Evolutionary conservation across 1,140 invertebrate genomes (phyloP).

Genomic region (Pseudomyrmex flavicornis): DNA sequence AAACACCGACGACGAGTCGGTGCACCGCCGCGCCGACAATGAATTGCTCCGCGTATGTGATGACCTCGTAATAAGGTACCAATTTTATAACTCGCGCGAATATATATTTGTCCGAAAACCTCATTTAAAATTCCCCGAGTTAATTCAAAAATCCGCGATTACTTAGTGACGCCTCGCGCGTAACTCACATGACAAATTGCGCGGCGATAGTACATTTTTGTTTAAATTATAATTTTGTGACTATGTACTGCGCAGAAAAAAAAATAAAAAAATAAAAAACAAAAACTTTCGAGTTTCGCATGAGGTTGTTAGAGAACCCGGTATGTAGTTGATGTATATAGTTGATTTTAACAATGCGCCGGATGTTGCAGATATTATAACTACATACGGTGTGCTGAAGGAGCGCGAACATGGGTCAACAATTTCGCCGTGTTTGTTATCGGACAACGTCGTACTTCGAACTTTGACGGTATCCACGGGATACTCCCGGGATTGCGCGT

Average conservation of each 20-base stretch:
- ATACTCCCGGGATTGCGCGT: conserved; percentile 36
- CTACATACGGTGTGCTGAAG: conserved; percentile 6
- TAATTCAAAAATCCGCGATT: neutral
- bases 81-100: neutral
- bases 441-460: conserved; percentile 9
- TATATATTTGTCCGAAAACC: neutral
- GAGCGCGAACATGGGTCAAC: conserved; percentile 37
- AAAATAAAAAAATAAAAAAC: neutral
- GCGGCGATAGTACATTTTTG: too few relatives aligned
- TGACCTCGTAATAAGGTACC: conserved; percentile 20
- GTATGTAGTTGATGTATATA: too few relatives aligned
- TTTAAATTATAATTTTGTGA: too few relatives aligned
- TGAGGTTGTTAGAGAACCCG: too few relatives aligned
- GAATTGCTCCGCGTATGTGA: neutral
- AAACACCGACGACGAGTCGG: neutral
- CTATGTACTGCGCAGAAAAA: conserved; percentile 1
- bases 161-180: neutral
- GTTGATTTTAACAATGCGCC: conserved; percentile 16
- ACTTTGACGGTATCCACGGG: conserved; percentile 37
- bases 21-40: neutral
- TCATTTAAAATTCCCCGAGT: neutral
- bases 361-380: conserved; percentile 43
- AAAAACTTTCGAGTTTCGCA: neutral
- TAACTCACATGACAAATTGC: too few relatives aligned
- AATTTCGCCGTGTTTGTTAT: conserved; percentile 37